Percentiles rank a stretch among this genome's conserved stretches.
Conservation (phyloP, 1,140 invertebrate genomes). For the Achatina immaculata region DNA sequence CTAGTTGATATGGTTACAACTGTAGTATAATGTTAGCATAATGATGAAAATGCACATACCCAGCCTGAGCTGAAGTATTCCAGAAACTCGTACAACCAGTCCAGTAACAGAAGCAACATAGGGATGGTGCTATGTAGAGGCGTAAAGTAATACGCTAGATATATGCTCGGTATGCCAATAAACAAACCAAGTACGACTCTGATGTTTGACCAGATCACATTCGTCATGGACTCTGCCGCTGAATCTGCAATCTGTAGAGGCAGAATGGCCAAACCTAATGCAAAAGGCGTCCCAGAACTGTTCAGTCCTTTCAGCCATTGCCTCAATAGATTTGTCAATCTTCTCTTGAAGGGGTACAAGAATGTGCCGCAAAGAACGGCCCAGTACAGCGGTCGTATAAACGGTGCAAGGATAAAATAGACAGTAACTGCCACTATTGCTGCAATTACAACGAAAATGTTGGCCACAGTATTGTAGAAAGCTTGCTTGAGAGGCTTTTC, state of each 20-base stretch:
- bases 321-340: conserved; percentile 78
- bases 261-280: conserved; percentile 79
- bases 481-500: conserved; percentile 80
- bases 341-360: conserved; percentile 88
- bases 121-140: conserved; percentile 62
- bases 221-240: conserved; percentile 80
- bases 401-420: conserved; percentile 88
- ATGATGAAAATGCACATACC: no score
- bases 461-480: conserved; percentile 69
- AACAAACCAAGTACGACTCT: conserved; percentile 60
- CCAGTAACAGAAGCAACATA: conserved; percentile 52
- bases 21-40: no score
- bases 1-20: no score
- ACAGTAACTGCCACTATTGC: conserved; percentile 75
- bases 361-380: conserved; percentile 91
- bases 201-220: conserved; percentile 62
- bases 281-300: conserved; percentile 72
- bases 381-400: conserved; percentile 93
- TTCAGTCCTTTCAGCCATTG: conserved; percentile 77
- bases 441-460: conserved; percentile 65
- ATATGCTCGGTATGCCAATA: conserved; percentile 57
- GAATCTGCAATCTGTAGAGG: conserved; percentile 80
- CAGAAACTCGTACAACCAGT: conserved; percentile 61
- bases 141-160: conserved; percentile 68
- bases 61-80: conserved; percentile 67